Percentiles rank a stretch among this genome's conserved stretches.
phyloP scores from a whole-genome alignment of 2,113 vertebrate species.

The Tragelaphus strepsiceros region DNA sequence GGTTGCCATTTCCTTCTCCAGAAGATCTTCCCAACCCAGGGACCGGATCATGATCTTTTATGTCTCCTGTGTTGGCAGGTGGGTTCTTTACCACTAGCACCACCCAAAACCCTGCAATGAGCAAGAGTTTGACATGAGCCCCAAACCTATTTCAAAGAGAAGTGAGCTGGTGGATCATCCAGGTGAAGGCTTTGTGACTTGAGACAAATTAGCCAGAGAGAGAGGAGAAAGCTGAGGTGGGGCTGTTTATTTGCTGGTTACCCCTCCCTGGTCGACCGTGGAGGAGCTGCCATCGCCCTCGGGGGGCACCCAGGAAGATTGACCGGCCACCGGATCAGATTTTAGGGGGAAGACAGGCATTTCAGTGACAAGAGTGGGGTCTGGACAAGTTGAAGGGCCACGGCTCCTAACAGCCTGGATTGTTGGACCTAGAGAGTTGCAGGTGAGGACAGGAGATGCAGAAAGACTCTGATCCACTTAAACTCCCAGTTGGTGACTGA shows the following conservation, averaged over 20 bases:
- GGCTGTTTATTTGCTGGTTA: neutral
- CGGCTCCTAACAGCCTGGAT: neutral
- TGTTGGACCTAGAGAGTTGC: neutral
- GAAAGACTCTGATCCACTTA: neutral
- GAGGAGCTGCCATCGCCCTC: neutral
- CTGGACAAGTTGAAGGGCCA: neutral
- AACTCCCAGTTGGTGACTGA: neutral
- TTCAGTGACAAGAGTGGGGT: neutral
- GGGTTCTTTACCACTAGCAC: neutral
- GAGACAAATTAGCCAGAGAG: neutral
- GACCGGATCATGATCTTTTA: fast-evolving
- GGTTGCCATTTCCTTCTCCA: neutral
- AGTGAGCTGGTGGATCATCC: neutral
- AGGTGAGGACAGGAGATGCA: neutral
- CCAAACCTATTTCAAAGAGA: neutral
- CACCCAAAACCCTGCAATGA: neutral
- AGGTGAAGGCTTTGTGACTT: neutral
- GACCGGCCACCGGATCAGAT: neutral
- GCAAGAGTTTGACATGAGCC: neutral
- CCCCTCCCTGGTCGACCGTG: neutral
- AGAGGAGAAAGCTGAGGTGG: neutral
- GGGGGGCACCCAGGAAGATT: too few relatives aligned
- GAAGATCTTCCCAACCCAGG: neutral
- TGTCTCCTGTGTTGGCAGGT: neutral
- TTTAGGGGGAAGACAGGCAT: neutral